phyloP scores from a whole-genome alignment of 2,888 invertebrate species.

The Lypha dubia region DNA sequence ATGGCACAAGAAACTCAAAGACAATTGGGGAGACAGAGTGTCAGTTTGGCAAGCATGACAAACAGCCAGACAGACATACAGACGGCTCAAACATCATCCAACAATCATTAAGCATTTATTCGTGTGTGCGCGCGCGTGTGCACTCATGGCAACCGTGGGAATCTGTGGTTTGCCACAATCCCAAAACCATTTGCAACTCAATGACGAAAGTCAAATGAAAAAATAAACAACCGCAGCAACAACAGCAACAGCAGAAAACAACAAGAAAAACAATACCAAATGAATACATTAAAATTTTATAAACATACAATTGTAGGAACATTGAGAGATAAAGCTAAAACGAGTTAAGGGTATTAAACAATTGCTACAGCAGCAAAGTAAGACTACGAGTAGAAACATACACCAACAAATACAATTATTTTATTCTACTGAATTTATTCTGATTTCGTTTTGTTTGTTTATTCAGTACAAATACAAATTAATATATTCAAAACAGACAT shows the following conservation, averaged over 20 bases:
- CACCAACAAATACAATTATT: slow-evolving; percentile 50
- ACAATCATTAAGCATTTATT: slow-evolving; percentile 63
- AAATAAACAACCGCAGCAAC: slow-evolving; percentile 59
- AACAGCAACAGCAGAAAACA: too few relatives aligned
- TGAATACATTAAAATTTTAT: slow-evolving; percentile 67
- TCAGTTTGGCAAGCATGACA: slow-evolving; percentile 28
- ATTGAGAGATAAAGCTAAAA: slow-evolving; percentile 55
- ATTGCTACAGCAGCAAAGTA: slow-evolving; percentile 60
- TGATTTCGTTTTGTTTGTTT: slow-evolving; percentile 54
- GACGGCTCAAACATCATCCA: too few relatives aligned
- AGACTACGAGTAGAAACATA: too few relatives aligned
- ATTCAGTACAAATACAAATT: slow-evolving; percentile 48
- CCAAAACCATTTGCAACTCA: slow-evolving; percentile 78
- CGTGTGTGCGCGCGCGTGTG: slow-evolving; percentile 76
- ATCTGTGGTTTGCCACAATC: slow-evolving; percentile 78
- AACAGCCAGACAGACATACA: slow-evolving; percentile 3
- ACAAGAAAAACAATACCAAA: slow-evolving; percentile 51
- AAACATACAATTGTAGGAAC: slow-evolving; percentile 51
- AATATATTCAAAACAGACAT: slow-evolving; percentile 43
- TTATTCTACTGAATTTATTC: slow-evolving; percentile 53
- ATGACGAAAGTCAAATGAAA: slow-evolving; percentile 73
- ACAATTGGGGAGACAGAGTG: slow-evolving; percentile 55
- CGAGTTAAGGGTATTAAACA: slow-evolving; percentile 59
- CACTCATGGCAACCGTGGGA: slow-evolving; percentile 77
- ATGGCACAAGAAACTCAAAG: slow-evolving; percentile 41